A percentile compares a stretch with the other conserved stretches of the same genome.
phyloP scores from a whole-genome alignment of 2,888 invertebrate genomes.

The Zeuzera pyrina region DNA sequence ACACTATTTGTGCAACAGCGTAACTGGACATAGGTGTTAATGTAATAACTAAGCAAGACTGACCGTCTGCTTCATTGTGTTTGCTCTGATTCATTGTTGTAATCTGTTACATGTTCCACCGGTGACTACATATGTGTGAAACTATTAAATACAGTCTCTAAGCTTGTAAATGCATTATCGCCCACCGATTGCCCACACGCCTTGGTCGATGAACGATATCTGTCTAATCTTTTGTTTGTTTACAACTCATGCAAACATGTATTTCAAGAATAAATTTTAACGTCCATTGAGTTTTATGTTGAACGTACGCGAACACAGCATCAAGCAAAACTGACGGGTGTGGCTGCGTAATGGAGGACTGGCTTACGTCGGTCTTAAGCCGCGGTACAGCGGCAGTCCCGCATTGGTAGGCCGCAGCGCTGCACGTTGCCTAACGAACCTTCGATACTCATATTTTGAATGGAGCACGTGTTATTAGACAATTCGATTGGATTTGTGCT shows the following conservation, averaged over 20 bases:
- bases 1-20: no score
- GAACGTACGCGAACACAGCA: no score
- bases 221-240: conserved; percentile 19
- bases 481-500: no score
- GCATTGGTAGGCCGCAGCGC: conserved; percentile 21
- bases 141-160: no score
- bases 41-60: background rate
- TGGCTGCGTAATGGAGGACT: conserved; percentile 21
- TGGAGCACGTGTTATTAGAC: background rate
- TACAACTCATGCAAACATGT: no score
- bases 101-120: no score
- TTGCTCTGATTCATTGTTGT: background rate
- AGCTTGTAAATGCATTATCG: no score
- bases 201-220: conserved; percentile 34
- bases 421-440: conserved; percentile 20
- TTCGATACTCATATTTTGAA: background rate
- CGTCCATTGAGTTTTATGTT: no score
- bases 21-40: no score
- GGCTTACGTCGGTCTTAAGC: conserved; percentile 4
- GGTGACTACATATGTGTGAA: no score
- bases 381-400: conserved; percentile 21
- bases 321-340: conserved; percentile 52
- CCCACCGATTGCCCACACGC: no score
- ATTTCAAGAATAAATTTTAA: no score
- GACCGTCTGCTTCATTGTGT: background rate